Evolutionary conservation across 1,140 invertebrate genomes (phyloP), one percentile per base, ranked within the genome.

Genomic region (Armadillidium nasatum): DNA sequence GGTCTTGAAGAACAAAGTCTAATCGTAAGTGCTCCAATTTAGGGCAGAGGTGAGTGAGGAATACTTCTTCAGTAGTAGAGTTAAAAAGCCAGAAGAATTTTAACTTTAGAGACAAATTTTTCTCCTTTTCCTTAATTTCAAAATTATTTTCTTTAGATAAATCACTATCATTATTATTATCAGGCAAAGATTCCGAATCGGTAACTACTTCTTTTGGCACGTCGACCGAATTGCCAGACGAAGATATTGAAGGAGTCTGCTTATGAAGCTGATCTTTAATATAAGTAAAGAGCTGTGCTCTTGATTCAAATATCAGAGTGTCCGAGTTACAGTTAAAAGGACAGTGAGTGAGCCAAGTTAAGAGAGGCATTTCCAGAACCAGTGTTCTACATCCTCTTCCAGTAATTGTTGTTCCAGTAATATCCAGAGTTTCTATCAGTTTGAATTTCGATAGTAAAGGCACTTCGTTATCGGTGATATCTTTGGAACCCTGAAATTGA

Each of bases 1-100:
- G 69, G 46, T 80, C 79, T 21, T 80, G 79, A 33, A 80, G 76
- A 7, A 80, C 69, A 71, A 80, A 80, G 72, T 80, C 79, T 11
- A 80, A 71, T 43, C 76, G 19, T 21, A 80, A 70, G 10, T 72
- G 74, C 44, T 76, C 68, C 23, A 80, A 46, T 9, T 72, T 23
- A 7, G 79, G 79, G 43, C 76, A 80, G 0, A 80, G 74, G 2
- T 60, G 60, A 13, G 76, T 50, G 15, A 76, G 72, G 15, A 76
- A 50, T 4, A 80, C 15, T 33, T 80, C 79, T 67, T 78, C 74
- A 7, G 76, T 80, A 50, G 68, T 71, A 10, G 79, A 74, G 50
- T 80, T 80, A 60, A 80, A 80, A 33, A 80, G 76, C 79, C 79
- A 80, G 50, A 78, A 80, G 74, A 78, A 78, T 67, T 78, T 76